These are phyloP conservation scores for Chelonia mydas DNA, from an alignment of 2,797 vertebrate species.

Conservation along the genomic window DNA sequence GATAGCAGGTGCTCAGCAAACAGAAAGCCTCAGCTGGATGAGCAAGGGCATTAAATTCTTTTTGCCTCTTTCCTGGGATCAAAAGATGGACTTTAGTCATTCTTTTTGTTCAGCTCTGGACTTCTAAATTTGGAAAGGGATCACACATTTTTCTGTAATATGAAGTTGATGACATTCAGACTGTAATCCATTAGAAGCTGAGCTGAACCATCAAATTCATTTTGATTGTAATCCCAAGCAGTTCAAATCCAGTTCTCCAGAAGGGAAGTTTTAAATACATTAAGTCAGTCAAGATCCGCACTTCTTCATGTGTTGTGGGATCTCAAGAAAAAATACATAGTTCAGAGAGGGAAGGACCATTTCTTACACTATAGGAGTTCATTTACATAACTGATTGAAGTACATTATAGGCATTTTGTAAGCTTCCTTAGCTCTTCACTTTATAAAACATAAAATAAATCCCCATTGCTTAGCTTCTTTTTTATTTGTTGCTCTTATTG, in stretches of 20 bases:
- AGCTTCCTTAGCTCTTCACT: neutral
- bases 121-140: constrained; percentile 58
- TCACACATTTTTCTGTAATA: constrained; percentile 55
- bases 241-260: constrained; percentile 51
- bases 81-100: constrained; percentile 52
- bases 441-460: neutral
- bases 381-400: neutral
- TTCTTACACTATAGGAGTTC: neutral
- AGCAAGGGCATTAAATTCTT: constrained; percentile 17
- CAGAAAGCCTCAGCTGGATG: neutral
- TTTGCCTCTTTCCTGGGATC: constrained; percentile 34
- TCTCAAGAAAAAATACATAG: neutral
- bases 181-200: constrained; percentile 54
- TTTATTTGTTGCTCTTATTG: neutral
- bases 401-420: neutral
- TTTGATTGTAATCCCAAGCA: constrained; percentile 65
- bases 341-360: neutral
- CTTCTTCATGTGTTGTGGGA: neutral
- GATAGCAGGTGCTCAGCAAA: constrained; percentile 30
- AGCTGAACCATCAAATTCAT: constrained; percentile 67
- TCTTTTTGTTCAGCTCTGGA: constrained; percentile 33
- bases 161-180: constrained; percentile 58
- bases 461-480: neutral
- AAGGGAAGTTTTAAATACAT: constrained; percentile 53
- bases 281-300: constrained; percentile 31